Evolutionary conservation across 1,140 invertebrate genomes (phyloP), one percentile per base, ranked within the genome.

Genomic region (Drosophila nigromelanica): DNA sequence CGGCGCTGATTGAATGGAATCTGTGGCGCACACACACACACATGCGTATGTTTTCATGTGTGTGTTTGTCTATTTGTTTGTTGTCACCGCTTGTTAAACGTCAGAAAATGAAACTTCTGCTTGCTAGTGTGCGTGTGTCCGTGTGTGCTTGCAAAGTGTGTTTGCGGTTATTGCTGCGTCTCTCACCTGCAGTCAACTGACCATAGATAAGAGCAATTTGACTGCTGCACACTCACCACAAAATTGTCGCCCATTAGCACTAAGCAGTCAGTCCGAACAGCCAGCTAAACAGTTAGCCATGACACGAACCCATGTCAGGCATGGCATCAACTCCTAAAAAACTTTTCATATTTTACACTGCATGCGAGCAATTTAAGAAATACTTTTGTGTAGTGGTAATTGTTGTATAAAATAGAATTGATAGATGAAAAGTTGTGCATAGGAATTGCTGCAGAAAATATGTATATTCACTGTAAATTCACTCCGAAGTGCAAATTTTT

Each of bases 191-290:
- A 71, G 55, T 58, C 73, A 27, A 39, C 21, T 62, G 45, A 43
- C 45, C 40, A 55, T 68, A 55, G 40, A 52, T 61, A 51, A 45
- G 48, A 68, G 71, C 78, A 76, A 80, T 81, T 80, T 81, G 61
- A 40, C 62, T 52, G 61, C 61, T 64, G 48, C 50, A 64, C 27
- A 52, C 21, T 71, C 58, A 52, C 77, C 58, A 51, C 76, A 71
- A 73, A 79, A 70, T 66, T 70, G 64, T 50, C 62, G 69, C 11
- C 73, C 62, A 81, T 81, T 81, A 77, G 73, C 73, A 70, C 50
- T 70, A 64, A 73, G 73, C 69, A 70, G 60, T 63, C 52, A 54
- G 51, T 33, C 51, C 58, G 11, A 54, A 45, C 30, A 33, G 60
- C 12, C 39, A 45, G 27, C 10, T 62, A 27, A 27, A 70, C 39